Evolutionary conservation across 2,113 vertebrate genomes (phyloP).

Genomic region (Callocephalon fimbriatum): DNA sequence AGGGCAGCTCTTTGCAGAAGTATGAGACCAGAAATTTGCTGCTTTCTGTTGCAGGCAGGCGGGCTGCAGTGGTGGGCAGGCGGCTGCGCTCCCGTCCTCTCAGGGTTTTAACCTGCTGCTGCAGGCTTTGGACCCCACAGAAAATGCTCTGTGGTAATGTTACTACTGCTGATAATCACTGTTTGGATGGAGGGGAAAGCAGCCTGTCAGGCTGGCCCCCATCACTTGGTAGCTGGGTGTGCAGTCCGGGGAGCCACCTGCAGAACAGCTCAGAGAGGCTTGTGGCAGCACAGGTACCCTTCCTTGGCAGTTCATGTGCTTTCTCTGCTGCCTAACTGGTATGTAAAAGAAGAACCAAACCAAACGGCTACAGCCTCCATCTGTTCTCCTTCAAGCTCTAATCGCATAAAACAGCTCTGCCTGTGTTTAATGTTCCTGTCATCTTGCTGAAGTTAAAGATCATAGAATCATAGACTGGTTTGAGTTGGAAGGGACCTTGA

Average conservation of each 20-base stretch:
- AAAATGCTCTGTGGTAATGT: background rate
- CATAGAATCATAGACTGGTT: background rate
- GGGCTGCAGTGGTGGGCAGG: background rate
- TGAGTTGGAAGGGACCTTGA: background rate
- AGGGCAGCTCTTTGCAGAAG: background rate
- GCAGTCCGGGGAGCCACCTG: background rate
- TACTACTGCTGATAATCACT: background rate
- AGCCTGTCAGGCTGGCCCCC: background rate
- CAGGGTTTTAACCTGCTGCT: background rate
- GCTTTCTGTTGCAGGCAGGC: accelerated
- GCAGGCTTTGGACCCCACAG: background rate
- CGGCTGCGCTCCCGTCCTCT: accelerated
- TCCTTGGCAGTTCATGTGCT: background rate
- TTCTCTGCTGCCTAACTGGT: background rate
- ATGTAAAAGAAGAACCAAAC: background rate
- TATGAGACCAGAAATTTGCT: background rate
- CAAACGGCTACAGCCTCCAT: background rate
- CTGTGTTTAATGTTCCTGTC: background rate
- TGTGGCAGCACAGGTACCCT: background rate
- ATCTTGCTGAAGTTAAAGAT: background rate
- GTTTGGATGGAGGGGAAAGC: background rate
- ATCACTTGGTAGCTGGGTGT: background rate
- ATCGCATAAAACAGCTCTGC: background rate
- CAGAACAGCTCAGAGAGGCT: background rate
- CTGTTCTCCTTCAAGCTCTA: background rate